phyloP scores from a whole-genome alignment of 2,888 invertebrate species.

The Crepidodera aurea region DNA sequence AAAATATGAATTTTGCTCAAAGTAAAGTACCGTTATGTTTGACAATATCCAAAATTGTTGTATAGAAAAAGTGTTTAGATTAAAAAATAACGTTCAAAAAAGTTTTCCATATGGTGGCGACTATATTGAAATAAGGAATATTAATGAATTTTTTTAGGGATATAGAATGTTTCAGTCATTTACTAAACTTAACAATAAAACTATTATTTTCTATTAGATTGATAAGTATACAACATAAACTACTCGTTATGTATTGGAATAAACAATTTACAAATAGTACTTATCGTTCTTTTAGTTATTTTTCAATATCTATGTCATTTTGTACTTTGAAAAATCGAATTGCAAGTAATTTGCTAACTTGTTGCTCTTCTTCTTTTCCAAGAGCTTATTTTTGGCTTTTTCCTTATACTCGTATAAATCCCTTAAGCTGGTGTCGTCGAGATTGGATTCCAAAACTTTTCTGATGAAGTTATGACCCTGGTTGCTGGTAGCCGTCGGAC shows the following conservation, averaged over 20 bases:
- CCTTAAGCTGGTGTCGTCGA: conserved; percentile 62
- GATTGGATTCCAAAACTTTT: conserved; percentile 64
- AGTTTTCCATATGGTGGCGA: too few relatives aligned
- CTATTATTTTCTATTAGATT: background rate
- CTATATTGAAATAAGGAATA: background rate
- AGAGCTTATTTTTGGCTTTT: conserved; percentile 51
- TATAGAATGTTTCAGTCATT: background rate
- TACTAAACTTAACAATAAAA: background rate
- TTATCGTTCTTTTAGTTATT: background rate
- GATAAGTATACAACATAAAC: background rate
- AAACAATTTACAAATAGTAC: conserved; percentile 15
- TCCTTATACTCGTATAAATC: conserved; percentile 63
- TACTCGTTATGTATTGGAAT: conserved; percentile 3
- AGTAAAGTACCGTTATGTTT: too few relatives aligned
- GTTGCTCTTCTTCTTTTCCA: conserved; percentile 58
- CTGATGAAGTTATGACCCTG: conserved; percentile 61
- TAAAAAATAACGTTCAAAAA: too few relatives aligned
- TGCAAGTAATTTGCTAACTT: conserved; percentile 40
- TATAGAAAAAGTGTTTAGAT: too few relatives aligned
- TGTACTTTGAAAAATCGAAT: conserved; percentile 47
- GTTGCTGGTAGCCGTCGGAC: conserved; percentile 40
- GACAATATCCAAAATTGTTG: too few relatives aligned
- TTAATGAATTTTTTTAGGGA: background rate
- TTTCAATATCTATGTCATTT: conserved; percentile 42
- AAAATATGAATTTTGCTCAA: too few relatives aligned